Base-by-base conservation (phyloP, 2,113 vertebrate species). In the Rhynchomys soricoides region DNA sequence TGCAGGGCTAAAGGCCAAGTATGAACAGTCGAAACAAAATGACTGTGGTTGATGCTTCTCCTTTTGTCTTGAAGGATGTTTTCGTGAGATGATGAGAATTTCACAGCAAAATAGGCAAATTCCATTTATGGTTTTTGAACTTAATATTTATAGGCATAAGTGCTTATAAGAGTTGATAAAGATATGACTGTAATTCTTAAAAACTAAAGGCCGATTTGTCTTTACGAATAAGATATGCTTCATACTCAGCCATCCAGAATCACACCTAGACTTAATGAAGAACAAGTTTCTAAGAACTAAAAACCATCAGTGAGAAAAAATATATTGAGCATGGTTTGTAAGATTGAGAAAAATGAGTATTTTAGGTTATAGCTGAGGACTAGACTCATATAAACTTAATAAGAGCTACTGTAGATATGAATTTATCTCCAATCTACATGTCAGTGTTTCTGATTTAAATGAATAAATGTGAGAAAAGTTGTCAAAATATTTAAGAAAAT, bases 181-280 rank as follows among this genome's bases (percentile, higher is more conserved):
- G 83, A 78, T 43, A 26, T 50, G 45, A 59, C 34, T 96, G 8
- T 40, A 75, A 48, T 88, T 88, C 59, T 91, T 55, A 50, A 74
- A 62, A 86, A 45, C 16, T 29, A 83, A 93, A 94, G 7, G 10
- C 29, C 5, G 59, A 1, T n/a, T 78, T 95, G 22, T 93, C 81
- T 93, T 95, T 50, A 64, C 0, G 70, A 95, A 93, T 75, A 10
- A 91, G 68, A 70, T 40, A 45, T 62, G 73, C 43, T 78, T 95
- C 64, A 89, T 9, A 81, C 7, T 19, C n/a, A 91, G 31, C 29
- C 11, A 87, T 40, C 10, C 15, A 82, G 4, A 71, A 74, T 57
- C 22, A 85, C 62, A 79, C 68, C n/a, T 87, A 70, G 26, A 50
- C 16, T 93, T 96, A 86, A 86, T 93, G 89, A 97, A 86, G 37